These are phyloP conservation scores for Anneissia japonica DNA, from an alignment of 35 echinoderm and acorn worm genomes.

Conservation along the genomic window DNA sequence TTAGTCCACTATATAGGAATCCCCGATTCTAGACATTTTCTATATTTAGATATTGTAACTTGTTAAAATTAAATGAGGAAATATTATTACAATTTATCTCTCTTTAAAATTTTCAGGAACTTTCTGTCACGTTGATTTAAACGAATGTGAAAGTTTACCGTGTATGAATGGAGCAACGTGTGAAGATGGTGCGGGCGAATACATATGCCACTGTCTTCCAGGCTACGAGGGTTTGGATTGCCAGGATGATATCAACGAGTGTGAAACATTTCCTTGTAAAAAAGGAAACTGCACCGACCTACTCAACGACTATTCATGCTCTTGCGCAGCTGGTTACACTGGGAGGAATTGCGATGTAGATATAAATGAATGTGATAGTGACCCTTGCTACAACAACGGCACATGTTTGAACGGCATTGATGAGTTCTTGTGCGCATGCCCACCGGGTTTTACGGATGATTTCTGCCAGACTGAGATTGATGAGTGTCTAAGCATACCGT, in stretches of 20 bases:
- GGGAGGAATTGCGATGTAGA: background rate
- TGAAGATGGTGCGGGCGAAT: conserved; percentile 7
- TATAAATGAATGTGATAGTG: background rate
- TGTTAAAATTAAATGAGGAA: too few species aligned
- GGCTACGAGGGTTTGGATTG: conserved; percentile 33
- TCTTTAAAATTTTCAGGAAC: background rate
- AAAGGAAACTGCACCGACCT: conserved; percentile 34
- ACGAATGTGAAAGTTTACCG: conserved; percentile 37
- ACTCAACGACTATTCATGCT: conserved; percentile 16
- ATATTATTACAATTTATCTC: background rate
- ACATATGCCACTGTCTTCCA: conserved; percentile 16
- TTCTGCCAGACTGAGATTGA: background rate
- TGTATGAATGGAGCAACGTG: conserved; percentile 29
- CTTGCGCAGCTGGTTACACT: background rate
- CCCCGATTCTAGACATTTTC: too few species aligned
- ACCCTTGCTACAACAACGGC: background rate
- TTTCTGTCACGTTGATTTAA: conserved; percentile 32
- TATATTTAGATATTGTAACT: too few species aligned
- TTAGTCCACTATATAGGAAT: too few species aligned
- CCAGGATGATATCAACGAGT: conserved; percentile 40
- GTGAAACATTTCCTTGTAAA: conserved; percentile 32
- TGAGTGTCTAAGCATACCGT: background rate
- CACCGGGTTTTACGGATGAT: background rate
- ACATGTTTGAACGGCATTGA: conserved; percentile 1
- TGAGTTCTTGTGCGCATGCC: background rate